These are phyloP conservation scores for Lasioglossum albipes DNA, from an alignment of 1,140 invertebrate species.

Conservation along the genomic window DNA sequence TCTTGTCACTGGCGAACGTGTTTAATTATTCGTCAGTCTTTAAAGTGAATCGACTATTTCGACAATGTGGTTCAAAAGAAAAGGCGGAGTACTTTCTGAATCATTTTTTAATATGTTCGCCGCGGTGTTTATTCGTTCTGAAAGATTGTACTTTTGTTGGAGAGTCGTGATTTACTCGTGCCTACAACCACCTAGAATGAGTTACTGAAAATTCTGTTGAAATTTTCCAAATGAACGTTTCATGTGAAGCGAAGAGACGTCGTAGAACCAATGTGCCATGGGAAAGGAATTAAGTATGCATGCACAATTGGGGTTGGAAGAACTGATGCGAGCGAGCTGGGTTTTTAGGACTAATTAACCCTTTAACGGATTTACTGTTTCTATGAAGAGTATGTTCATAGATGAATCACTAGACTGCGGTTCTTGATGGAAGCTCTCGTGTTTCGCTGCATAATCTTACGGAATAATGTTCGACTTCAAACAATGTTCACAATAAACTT, in stretches of 20 bases:
- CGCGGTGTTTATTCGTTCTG: not conserved
- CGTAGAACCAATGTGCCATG: slow-evolving; percentile 30
- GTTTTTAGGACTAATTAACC: not conserved
- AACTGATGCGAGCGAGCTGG: not conserved
- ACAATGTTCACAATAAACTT: too few species aligned
- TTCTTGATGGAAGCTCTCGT: not conserved
- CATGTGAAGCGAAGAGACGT: not conserved
- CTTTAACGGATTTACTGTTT: slow-evolving; percentile 22
- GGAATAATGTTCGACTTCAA: too few species aligned
- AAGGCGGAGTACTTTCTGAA: too few species aligned
- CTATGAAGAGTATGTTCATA: not conserved
- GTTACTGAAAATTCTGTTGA: not conserved
- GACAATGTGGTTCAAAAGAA: too few species aligned
- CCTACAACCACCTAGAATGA: not conserved
- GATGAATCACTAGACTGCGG: not conserved
- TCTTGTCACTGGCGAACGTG: too few species aligned
- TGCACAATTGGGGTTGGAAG: slow-evolving; percentile 8
- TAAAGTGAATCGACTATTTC: too few species aligned
- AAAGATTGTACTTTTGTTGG: not conserved
- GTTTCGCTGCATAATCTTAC: not conserved
- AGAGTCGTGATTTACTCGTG: slow-evolving; percentile 1
- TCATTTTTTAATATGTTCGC: not conserved
- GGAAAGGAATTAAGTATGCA: not conserved
- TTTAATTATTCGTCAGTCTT: too few species aligned
- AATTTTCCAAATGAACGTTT: not conserved